phyloP scores from a whole-genome alignment of 2,113 vertebrate species.

The Morone chrysops region DNA sequence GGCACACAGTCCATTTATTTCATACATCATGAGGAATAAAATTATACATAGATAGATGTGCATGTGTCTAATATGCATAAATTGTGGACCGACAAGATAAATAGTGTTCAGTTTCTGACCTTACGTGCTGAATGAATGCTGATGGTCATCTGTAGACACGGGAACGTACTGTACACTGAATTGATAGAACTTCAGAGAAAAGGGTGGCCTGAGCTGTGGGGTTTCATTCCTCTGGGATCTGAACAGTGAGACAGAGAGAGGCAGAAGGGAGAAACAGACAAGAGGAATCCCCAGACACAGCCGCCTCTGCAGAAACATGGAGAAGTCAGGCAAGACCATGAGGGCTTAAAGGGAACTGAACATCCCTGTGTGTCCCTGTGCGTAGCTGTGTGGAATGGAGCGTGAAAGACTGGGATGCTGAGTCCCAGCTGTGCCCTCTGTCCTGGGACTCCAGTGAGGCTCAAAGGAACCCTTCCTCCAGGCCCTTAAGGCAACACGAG shows the following conservation, averaged over 20 bases:
- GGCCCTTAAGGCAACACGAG: constrained; percentile 43
- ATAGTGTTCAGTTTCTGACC: neutral
- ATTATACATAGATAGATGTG: neutral
- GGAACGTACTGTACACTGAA: constrained; percentile 18
- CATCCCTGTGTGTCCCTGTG: constrained; percentile 68
- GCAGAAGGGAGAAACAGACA: constrained; percentile 46
- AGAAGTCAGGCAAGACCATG: constrained; percentile 36
- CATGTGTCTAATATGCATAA: too few species aligned
- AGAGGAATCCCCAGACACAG: constrained; percentile 61
- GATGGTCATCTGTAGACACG: constrained; percentile 21
- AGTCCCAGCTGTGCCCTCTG: constrained; percentile 80
- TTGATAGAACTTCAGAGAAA: constrained; percentile 39
- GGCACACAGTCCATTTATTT: neutral
- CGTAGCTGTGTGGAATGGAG: constrained; percentile 76
- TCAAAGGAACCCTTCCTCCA: constrained; percentile 63
- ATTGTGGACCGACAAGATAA: neutral
- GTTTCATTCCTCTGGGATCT: constrained; percentile 44
- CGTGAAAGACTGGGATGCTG: constrained; percentile 68
- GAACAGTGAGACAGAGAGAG: constrained; percentile 17
- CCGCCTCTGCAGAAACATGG: constrained; percentile 59
- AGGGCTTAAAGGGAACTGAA: constrained; percentile 61
- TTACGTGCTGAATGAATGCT: neutral
- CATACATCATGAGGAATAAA: neutral
- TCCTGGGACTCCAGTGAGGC: constrained; percentile 66
- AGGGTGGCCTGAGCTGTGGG: constrained; percentile 27